Evolutionary conservation across 2,888 invertebrate species (phyloP).

Genomic region (Leptothorax acervorum): DNA sequence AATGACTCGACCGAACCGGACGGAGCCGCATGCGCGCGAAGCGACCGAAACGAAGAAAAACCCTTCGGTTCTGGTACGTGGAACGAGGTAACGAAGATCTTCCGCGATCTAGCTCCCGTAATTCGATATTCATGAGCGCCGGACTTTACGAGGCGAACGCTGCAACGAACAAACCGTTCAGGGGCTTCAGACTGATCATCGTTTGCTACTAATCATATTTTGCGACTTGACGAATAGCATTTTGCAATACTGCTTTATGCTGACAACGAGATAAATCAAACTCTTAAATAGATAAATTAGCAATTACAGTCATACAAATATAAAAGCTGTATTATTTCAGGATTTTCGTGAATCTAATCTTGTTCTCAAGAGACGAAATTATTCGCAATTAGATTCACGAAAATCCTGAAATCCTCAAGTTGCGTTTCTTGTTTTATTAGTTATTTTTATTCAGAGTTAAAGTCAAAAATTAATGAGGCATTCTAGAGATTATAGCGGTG

Average conservation of each 20-base stretch:
- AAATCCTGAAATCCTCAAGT: too few relatives aligned
- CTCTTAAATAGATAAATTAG: background rate
- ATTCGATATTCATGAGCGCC: slow-evolving; percentile 61
- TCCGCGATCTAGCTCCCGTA: slow-evolving; percentile 60
- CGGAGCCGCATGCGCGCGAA: slow-evolving; percentile 49
- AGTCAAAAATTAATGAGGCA: background rate
- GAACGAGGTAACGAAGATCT: slow-evolving; percentile 56
- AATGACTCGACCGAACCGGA: slow-evolving; percentile 74
- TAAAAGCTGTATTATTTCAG: background rate
- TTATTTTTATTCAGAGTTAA: background rate
- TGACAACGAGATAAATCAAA: background rate
- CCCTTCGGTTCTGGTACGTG: slow-evolving; percentile 35
- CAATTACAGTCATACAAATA: background rate
- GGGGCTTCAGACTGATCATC: background rate
- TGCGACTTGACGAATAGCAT: slow-evolving; percentile 8
- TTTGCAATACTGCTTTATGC: background rate
- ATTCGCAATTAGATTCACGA: too few relatives aligned
- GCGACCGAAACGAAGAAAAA: slow-evolving; percentile 54
- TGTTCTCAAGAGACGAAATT: too few relatives aligned
- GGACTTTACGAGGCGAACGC: slow-evolving; percentile 63
- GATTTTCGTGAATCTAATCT: background rate
- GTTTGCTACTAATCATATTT: slow-evolving; percentile 32
- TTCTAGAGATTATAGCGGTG: background rate
- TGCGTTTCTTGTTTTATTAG: background rate
- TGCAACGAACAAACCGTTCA: slow-evolving; percentile 26